Evolutionary conservation across 2,888 invertebrate species (phyloP), one percentile per base, ranked within the genome.

Genomic region (Lasioglossum villosulum): DNA sequence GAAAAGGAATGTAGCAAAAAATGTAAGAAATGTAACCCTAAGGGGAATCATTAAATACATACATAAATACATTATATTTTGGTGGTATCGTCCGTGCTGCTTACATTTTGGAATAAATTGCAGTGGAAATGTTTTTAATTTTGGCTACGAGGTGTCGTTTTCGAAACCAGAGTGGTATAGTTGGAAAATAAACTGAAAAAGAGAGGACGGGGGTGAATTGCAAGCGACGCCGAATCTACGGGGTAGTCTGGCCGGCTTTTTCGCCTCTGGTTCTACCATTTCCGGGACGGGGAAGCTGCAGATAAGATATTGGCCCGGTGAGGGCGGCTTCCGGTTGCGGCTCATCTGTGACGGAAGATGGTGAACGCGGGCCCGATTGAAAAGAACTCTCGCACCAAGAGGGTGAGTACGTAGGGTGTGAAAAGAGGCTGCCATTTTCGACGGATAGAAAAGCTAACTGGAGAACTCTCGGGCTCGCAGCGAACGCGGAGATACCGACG

Each of bases 271-370:
- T 70, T 78, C 75, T 74, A 76, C 84, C 71, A 80, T 86, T 80
- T 37, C 84, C 63, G 30, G 77, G 74, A 74, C 80, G 84, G 80
- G 77, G 42, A 74, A 74, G 73, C 76, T 66, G 63, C 74, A 84
- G 85, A 86, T 86, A 86, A 86, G 85, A 86, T 80, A 80, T 86
- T 71, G 70, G 70, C 39, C 37, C 71, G 63, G 42, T 74, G 72
- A 52, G 68, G 63, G 79, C 66, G 84, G 76, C 75, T 85, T 85
- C 81, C 80, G 75, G 63, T 81, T 78, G 72, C 66, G 78, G 59
- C 78, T 86, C 86, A 78, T 86, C 86, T 81, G 78, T 39, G 86
- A 80, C 78, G 45, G 42, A 66, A 37, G 75, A 68, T 42, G 59
- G 75, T 14, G 70, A 39, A 68, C 30, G 70, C 34, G 19, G 71